Evolutionary conservation across 2,113 vertebrate species (phyloP), one percentile per base, ranked within the genome.

Genomic region (Dascyllus trimaculatus): DNA sequence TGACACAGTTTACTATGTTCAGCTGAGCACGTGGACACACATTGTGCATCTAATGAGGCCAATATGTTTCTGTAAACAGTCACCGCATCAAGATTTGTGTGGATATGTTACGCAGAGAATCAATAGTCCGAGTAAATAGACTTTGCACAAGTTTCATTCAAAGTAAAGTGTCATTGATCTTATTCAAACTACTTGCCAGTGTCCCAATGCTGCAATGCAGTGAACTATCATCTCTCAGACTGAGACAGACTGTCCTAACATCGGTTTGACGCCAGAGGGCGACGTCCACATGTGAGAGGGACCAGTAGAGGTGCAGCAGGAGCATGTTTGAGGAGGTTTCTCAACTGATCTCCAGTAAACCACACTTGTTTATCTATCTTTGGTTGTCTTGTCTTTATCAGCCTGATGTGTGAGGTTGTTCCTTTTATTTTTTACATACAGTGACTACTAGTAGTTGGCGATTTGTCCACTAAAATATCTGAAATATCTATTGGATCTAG

Each of bases 201-300:
- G 48, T 71, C 63, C n/a, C 78, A 74, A 19, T 89, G 90, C 92
- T 94, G 93, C 93, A 95, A 92, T 94, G 94, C 93, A 94, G 93
- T 88, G 89, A 89, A 70, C 87, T 60, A 82, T 78, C 73, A 46
- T 62, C 61, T 18, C 46, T 71, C 62, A 1, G 60, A 64, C 29
- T n/a, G 11, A 40, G 25, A 25, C 21, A 22, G 26, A 38, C 1
- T 85, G 89, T 80, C 62, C 13, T 84, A 18, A 45, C 66, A 63
- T 8, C 10, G 46, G 14, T 70, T 48, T 14, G 48, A 81, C 92
- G 91, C 76, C 90, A 94, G 94, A 93, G 93, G 94, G 92, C 90
- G 78, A 81, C 71, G 69, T 85, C 77, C 66, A 29, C 89, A 86
- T 74, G 68, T 46, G 11, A 75, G 64, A 71, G 35, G 19, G 22